These are phyloP conservation scores for Corydoras sp. DNA, from an alignment of 2,113 vertebrate genomes.

Conservation along the genomic window DNA sequence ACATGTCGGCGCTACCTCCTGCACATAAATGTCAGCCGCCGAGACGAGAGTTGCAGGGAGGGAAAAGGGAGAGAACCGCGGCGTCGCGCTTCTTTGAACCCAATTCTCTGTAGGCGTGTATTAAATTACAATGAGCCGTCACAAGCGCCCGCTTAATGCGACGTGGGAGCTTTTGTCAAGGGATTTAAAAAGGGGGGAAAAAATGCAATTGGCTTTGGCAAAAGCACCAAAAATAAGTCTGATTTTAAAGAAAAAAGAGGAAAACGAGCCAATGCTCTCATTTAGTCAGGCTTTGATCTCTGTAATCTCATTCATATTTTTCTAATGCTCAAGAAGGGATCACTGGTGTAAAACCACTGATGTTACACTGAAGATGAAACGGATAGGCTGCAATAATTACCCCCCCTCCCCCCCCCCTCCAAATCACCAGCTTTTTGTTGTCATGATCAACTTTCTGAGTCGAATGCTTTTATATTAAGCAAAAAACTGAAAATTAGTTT, in stretches of 20 bases:
- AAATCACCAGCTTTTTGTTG: too few relatives aligned
- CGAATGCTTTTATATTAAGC: not conserved
- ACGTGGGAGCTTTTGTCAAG: constrained; percentile 56
- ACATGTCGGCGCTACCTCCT: constrained; percentile 49
- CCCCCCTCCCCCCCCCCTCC: not conserved
- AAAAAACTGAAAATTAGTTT: not conserved
- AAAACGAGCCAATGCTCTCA: constrained; percentile 20
- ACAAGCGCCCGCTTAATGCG: constrained; percentile 60
- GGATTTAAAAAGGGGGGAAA: constrained; percentile 55
- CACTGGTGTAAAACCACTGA: constrained; percentile 32
- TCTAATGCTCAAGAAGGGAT: constrained; percentile 33
- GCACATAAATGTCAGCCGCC: constrained; percentile 57
- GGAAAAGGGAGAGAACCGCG: constrained; percentile 22
- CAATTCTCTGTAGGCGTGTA: constrained; percentile 53
- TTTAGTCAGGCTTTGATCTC: constrained; percentile 59
- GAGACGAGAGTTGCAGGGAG: constrained; percentile 19
- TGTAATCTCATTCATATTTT: constrained; percentile 57
- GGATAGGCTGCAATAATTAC: constrained; percentile 13
- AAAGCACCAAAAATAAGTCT: constrained; percentile 53
- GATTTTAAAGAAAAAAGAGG: constrained; percentile 20
- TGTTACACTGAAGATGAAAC: constrained; percentile 19
- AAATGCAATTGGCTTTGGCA: constrained; percentile 51
- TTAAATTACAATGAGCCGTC: constrained; percentile 63
- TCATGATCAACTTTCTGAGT: not conserved
- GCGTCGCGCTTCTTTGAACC: constrained; percentile 52